Evolutionary conservation across 2,113 vertebrate genomes (phyloP), one percentile per base, ranked within the genome.

Genomic region (Sander vitreus): DNA sequence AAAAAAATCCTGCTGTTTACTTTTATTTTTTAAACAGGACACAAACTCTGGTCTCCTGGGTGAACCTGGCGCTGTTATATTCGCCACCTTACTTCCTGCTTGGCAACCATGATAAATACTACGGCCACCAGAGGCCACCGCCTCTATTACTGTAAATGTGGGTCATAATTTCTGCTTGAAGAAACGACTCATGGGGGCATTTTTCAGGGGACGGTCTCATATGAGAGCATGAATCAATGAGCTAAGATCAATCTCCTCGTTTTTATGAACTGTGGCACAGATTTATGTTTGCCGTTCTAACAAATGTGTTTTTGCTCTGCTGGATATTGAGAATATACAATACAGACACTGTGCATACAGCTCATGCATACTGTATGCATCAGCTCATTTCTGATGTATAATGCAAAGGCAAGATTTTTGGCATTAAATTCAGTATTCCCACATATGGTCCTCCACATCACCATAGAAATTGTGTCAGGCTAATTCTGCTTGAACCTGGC

Each of bases 401-500:
- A 63, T 72, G 25, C 54, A 59, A 47, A 15, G 27, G 3, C 0
- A 7, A 50, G 45, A n/a, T 39, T 57, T 63, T 70, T 51, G 13
- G 12, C 19, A 39, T 66, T 64, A 64, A 36, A 67, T 69, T 65
- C n/a, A 25, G 57, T 30, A 67, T 74, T 66, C 45, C 6, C 51
- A 59, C 36, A 71, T 59, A 54, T 62, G 39, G 66, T 39, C 36
- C 23, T 48, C 6, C 33, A 66, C 50, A 74, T 78, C 15, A 73
- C 12, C 69, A 59, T 85, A 73, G 55, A 82, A 74, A 86, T 72
- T 0, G 19, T 73, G 23, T 48, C 43, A 78, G 65, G 53, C 39
- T 83, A 76, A 84, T 73, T 83, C 47, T 60, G 39, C 54, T 59
- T 65, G 58, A 78, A 80, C 76, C 65, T 76, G 36, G 14, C n/a